Base-by-base conservation (phyloP, 1,140 invertebrate species). In the Pseudomyrmex flavicornis region DNA sequence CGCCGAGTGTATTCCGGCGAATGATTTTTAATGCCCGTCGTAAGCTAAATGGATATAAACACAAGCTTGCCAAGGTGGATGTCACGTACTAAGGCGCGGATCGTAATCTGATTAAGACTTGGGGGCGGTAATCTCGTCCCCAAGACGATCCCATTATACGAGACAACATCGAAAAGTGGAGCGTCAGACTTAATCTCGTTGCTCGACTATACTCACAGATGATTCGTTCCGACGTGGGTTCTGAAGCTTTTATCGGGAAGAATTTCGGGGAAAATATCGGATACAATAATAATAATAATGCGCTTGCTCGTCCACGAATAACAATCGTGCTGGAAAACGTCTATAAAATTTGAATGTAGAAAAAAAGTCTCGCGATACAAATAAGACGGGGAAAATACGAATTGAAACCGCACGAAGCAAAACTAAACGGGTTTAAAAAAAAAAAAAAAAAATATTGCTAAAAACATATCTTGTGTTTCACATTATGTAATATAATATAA, bases 151-250 rank as follows among this genome's bases (percentile, higher is more conserved):
- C 74, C 56, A 84, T 84, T 79, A 79, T 84, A 69, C 54, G 22
- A 65, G 73, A 66, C 74, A 77, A 84, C 82, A 69, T 79, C 79
- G 82, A 77, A 84, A 84, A 84, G 63, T 65, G 82, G 59, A n/a
- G 65, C 75, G 73, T 79, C 82, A 66, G 82, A 68, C 75, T 79
- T 76, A 84, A 84, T 84, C 82, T 77, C 74, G 46, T 84, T 79
- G 73, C 82, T 35, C 35, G 50, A 77, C 17, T 17, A 17, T 69
- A 66, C 48, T 84, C 82, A 48, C 70, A 44, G 65, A 76, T 84
- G 75, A 84, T 84, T 79, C 75, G 63, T 61, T 54, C 3, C 22
- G 82, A 84, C 82, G 56, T 44, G 20, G 59, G 46, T 61, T 15
- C 73, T 46, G n/a, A 17, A 5, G 26, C 82, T 84, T 85, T 85